Evolutionary conservation across 2,797 vertebrate genomes (phyloP), one percentile per base, ranked within the genome.

Genomic region (Carduelis carduelis): DNA sequence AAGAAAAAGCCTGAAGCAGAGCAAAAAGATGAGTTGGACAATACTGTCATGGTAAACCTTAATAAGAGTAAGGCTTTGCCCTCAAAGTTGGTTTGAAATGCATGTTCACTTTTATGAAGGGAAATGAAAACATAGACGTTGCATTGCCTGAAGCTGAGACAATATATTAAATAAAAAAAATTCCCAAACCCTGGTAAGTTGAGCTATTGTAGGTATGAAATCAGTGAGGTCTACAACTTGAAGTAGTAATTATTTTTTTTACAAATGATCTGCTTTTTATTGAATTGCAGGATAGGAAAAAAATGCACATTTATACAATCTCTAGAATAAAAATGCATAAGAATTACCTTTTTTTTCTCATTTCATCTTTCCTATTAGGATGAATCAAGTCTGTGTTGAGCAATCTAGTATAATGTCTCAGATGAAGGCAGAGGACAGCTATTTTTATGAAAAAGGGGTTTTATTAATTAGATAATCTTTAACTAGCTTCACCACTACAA

Each of bases 11-110:
- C 39, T 87, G 70, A 89, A 60, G 68, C 79, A 66, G 78, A 95
- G 74, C 71, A 91, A 43, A 89, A 92, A 82, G 77, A 96, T 56
- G 94, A 93, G 55, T 57, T 76, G 81, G 32, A 44, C 28, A 50
- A 6, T 79, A 50, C 52, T 63, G 66, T 65, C 37, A 12, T 6
- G 18, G 97, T 98, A 86, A 96, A 97, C 91, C 32, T 78, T 61
- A 55, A 8, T 34, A 71, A 57, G n/a, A 37, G 17, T 30, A 69
- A 47, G n/a, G 2, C 4, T 87, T 92, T 70, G 23, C 9, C 19
- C 81, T 80, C 23, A 9, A 14, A 61, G 52, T 19, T 70, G 16
- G 5, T 86, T 86, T 23, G 8, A 66, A 76, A 11, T 78, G 4
- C 14, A 3, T 26, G 23, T 66, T 88, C 24, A 41, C 1, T 90